Percentiles rank a stretch among this genome's conserved stretches.
Evolutionary conservation across 2,797 vertebrate species (phyloP).

Genomic region (Todus mexicanus): DNA sequence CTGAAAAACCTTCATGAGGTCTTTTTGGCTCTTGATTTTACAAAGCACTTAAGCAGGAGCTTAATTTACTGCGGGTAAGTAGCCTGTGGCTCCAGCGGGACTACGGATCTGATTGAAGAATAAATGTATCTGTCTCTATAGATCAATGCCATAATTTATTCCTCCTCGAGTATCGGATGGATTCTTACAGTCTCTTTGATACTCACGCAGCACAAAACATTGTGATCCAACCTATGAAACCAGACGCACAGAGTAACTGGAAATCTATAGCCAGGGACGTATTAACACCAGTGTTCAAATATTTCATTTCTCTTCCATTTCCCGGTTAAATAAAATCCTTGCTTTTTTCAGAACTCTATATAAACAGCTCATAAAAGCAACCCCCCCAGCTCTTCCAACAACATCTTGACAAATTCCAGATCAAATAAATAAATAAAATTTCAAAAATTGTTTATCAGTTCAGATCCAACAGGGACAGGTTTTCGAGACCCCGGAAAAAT

Average conservation of each 20-base stretch:
- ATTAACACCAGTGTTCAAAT: not conserved
- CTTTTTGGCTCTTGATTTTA: not conserved
- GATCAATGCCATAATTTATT: slow-evolving; percentile 8
- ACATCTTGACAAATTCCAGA: not conserved
- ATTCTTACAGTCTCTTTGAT: not conserved
- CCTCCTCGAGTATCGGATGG: not conserved
- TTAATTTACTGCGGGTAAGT: not conserved
- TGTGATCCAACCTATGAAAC: not conserved
- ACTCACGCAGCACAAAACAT: not conserved
- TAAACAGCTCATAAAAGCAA: not conserved
- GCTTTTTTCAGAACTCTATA: not conserved
- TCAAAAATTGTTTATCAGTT: not conserved
- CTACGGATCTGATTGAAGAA: not conserved
- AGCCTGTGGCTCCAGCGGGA: not conserved
- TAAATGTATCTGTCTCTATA: not conserved
- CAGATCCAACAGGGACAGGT: not conserved
- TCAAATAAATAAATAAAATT: not conserved
- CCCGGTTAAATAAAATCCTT: not conserved
- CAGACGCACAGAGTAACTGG: not conserved
- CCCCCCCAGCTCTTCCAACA: not conserved
- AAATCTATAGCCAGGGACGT: not conserved
- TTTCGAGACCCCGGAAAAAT: not conserved
- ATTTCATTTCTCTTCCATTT: not conserved
- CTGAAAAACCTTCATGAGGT: not conserved
- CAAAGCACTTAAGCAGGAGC: slow-evolving; percentile 1